A percentile compares a stretch with the other conserved stretches of the same genome.
Evolutionary conservation across 2,113 vertebrate genomes (phyloP).

Genomic region (Brienomyrus brachyistius): DNA sequence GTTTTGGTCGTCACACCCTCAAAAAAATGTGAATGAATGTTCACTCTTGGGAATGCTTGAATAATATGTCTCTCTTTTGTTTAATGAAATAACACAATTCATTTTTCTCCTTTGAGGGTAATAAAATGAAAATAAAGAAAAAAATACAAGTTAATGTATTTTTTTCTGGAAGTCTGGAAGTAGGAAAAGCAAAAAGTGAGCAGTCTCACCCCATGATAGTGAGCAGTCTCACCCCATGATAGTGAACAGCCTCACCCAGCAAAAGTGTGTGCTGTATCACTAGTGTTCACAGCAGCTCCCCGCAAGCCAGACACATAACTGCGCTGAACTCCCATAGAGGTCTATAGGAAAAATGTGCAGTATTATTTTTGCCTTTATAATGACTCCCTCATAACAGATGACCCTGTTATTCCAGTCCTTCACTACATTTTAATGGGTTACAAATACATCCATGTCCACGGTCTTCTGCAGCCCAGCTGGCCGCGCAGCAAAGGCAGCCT

Average conservation of each 20-base stretch:
- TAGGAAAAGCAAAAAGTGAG: not conserved
- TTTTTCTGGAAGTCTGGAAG: not conserved
- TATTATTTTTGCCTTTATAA: not conserved
- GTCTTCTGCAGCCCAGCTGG: not conserved
- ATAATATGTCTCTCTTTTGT: not conserved
- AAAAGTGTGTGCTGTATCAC: not conserved
- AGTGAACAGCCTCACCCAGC: not conserved
- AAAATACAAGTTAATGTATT: not conserved
- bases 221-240: not conserved
- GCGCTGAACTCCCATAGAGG: not conserved
- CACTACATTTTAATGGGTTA: not conserved
- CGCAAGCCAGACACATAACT: not conserved
- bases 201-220: not conserved
- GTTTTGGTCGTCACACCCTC: not conserved
- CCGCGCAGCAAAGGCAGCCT: not conserved
- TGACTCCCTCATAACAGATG: not conserved
- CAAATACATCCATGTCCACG: not conserved
- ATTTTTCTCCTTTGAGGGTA: not conserved
- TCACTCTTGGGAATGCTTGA: not conserved
- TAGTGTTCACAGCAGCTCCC: not conserved
- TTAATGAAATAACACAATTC: not conserved
- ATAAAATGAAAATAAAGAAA: not conserved
- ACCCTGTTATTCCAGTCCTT: not conserved
- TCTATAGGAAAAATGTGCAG: not conserved
- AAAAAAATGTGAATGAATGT: not conserved